Evolutionary conservation across 53 echinoderm and acorn worm genomes (phyloP).

Genomic region (Echinarachnius parma): DNA sequence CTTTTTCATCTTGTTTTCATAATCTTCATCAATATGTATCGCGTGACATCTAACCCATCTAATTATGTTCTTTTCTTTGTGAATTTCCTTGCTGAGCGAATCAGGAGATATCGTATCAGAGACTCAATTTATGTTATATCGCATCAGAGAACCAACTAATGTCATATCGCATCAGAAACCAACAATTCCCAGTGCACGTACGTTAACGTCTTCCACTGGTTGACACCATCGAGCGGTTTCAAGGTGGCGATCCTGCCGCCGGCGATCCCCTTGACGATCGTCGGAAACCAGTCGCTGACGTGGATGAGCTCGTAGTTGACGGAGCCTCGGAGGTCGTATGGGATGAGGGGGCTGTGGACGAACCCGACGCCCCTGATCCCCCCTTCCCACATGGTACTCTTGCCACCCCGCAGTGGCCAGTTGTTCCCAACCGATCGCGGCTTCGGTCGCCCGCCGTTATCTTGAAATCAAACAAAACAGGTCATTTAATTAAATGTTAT

Average conservation of each 20-base stretch:
- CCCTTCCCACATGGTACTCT: constrained; percentile 80
- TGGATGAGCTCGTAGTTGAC: constrained; percentile 62
- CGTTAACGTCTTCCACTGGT: constrained; percentile 69
- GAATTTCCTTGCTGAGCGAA: too few species aligned
- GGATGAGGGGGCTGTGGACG: constrained; percentile 63
- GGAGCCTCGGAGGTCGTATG: constrained; percentile 37
- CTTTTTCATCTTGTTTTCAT: too few species aligned
- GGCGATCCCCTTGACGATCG: constrained; percentile 70
- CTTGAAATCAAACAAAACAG: constrained; percentile 27
- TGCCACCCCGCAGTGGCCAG: constrained; percentile 82
- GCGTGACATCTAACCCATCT: too few species aligned
- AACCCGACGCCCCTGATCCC: constrained; percentile 78
- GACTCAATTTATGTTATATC: too few species aligned
- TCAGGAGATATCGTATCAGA: too few species aligned
- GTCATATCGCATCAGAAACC: too few species aligned
- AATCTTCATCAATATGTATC: too few species aligned
- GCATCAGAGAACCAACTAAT: too few species aligned
- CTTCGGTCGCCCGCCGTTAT: constrained; percentile 66
- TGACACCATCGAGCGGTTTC: constrained; percentile 73
- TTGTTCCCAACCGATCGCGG: constrained; percentile 54
- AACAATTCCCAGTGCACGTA: not conserved
- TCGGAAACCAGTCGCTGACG: constrained; percentile 91
- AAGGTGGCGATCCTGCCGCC: constrained; percentile 46
- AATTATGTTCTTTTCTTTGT: too few species aligned
- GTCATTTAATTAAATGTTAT: not conserved